Base-by-base conservation (phyloP, 2,797 vertebrate genomes). In the Rhinophrynus dorsalis region DNA sequence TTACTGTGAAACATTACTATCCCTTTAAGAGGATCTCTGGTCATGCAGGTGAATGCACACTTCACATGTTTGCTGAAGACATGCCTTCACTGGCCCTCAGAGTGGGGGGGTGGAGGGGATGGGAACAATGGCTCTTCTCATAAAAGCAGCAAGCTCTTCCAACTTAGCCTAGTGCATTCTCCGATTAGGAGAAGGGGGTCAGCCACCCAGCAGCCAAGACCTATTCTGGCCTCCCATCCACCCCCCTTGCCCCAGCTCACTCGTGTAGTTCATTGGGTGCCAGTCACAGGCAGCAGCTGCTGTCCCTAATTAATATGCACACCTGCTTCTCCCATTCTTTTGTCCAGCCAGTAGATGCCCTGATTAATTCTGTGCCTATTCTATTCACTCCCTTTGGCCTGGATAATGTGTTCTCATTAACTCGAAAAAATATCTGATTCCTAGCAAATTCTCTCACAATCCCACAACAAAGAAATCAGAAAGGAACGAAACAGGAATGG, bases 271-370 rank as follows among this genome's bases (percentile, higher is more conserved):
- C 54, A 51, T 58, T 59, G 61, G 61, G n/a, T 17, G 21, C 3
- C 45, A n/a, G 20, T 32, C 9, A 67, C 77, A 27, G 80, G 75
- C 77, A 89, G 93, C 95, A 96, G 94, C 93, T 90, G 87, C 90
- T 69, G 42, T 85, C 20, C 85, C 92, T 93, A 85, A 90, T 95
- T 94, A 94, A 86, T 85, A 92, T 94, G 91, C 88, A 83, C 95
- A 96, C 95, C 96, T 96, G 95, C 94, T 96, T 90, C 86, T 84
- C 85, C 84, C 75, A 77, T 88, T 92, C 90, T 89, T 90, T 91
- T 92, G 84, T 83, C 86, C 83, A 62, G 61, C 75, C 82, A 85
- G 86, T 93, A 85, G 86, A 92, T 86, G 90, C 91, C 87, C 85
- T 79, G 76, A 75, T 90, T 87, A 84, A 80, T 84, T 79, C 76